Base-by-base conservation (phyloP, 2,888 invertebrate genomes). In the Pyrochroa serraticornis region DNA sequence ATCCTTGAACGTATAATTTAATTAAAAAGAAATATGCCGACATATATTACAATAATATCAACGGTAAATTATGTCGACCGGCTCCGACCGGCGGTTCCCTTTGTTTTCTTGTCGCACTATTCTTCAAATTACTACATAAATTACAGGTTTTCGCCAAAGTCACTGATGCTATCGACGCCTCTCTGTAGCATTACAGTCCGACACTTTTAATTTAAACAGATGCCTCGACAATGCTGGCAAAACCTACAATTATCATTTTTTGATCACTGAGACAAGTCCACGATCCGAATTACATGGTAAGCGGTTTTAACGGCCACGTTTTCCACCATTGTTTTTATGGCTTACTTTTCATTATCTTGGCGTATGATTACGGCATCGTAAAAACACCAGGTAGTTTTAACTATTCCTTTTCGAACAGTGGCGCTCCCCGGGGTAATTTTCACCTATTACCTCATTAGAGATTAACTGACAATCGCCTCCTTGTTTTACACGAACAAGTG, bases 1-100 rank as follows among this genome's bases (percentile, higher is more conserved):
- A 59, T 65, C 61, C 61, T 64, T 61, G 61, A 61, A 65, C 58
- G 65, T 59, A 65, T 67, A 64, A 65, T 65, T 67, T 67, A 67
- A 67, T 67, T 67, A 67, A 67, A 67, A 67, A 67, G 64, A 67
- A 67, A 65, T 67, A 65, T 65, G 64, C 65, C 62, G 62, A 67
- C 67, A 64, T 65, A 63, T 66, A 66, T 66, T 66, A 66, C 63
- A 66, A 65, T 66, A 65, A 67, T 65, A 65, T 63, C 67, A 54
- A 55, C 62, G 48, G 54, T 67, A 63, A 67, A 67, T 67, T 67
- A 67, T 51, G 55, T 42, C 52, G 58, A 45, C 58, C 50, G 53
- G 63, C 50, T 59, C 50, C 58, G 52, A 58, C 14, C 57, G 52
- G 60, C 62, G 64, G 63, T 46, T 47, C 59, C 56, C 64, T 63